Conservation (phyloP, 2,888 invertebrate species). For the Thalpophila matura region DNA sequence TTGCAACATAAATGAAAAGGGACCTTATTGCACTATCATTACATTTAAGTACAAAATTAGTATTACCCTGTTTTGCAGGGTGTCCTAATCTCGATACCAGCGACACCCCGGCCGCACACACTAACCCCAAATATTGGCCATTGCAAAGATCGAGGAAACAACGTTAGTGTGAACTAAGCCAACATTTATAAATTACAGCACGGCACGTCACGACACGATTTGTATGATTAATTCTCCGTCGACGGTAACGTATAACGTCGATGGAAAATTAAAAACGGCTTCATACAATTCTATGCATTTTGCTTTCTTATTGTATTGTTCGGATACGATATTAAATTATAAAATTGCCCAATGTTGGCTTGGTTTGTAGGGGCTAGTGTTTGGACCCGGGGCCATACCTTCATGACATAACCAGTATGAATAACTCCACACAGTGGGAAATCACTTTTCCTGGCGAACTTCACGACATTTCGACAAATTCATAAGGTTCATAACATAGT, state of each 20-base stretch:
- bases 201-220: no score
- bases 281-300: no score
- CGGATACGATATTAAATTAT: no score
- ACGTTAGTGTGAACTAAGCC: background rate
- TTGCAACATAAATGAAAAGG: slow-evolving; percentile 34
- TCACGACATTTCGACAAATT: slow-evolving; percentile 5
- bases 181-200: no score
- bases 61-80: slow-evolving; percentile 42
- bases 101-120: background rate
- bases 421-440: slow-evolving; percentile 21
- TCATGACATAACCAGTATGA: slow-evolving; percentile 1
- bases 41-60: slow-evolving; percentile 61
- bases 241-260: no score
- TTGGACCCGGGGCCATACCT: background rate
- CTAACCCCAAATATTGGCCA: background rate
- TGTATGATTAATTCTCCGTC: no score
- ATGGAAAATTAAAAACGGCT: no score
- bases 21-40: slow-evolving; percentile 30
- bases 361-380: background rate
- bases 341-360: slow-evolving; percentile 18
- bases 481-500: background rate
- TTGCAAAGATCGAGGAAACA: background rate
- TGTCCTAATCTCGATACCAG: slow-evolving; percentile 40
- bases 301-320: no score
- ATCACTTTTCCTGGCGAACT: background rate